phyloP scores from a whole-genome alignment of 2,113 vertebrate genomes.

The Stigmatopora nigra region DNA sequence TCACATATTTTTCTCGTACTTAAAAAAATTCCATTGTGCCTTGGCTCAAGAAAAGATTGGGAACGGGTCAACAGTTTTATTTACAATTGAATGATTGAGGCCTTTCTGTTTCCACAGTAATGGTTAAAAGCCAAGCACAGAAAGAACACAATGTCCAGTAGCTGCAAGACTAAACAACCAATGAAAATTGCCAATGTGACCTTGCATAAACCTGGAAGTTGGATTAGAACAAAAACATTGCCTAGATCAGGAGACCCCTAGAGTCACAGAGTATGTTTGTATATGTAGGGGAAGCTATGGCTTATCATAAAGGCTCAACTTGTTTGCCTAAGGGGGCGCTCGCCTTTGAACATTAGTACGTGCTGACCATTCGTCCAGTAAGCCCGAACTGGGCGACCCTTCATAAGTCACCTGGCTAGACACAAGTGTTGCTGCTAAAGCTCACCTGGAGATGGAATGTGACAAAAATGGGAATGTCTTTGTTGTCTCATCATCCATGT shows the following conservation, averaged over 20 bases:
- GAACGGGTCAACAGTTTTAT: not conserved
- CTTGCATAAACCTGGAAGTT: constrained; percentile 21
- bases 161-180: constrained; percentile 3
- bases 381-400: constrained; percentile 44
- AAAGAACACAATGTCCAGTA: constrained; percentile 11
- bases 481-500: constrained; percentile 33
- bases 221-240: not conserved
- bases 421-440: constrained; percentile 27
- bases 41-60: not conserved
- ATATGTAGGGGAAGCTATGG: not conserved
- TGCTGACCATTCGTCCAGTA: constrained; percentile 24
- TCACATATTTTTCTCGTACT: too few relatives aligned
- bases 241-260: not conserved
- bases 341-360: not conserved
- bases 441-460: constrained; percentile 40
- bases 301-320: not conserved
- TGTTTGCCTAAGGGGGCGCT: not conserved
- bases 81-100: not conserved
- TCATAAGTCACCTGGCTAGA: constrained; percentile 34
- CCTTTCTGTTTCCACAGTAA: not conserved
- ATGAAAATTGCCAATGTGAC: not conserved
- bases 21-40: too few relatives aligned
- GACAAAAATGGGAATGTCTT: constrained; percentile 19
- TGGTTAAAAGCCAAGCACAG: not conserved
- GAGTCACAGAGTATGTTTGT: constrained; percentile 16